phyloP scores from a whole-genome alignment of 2,797 vertebrate genomes.

The Propithecus deckenii region DNA sequence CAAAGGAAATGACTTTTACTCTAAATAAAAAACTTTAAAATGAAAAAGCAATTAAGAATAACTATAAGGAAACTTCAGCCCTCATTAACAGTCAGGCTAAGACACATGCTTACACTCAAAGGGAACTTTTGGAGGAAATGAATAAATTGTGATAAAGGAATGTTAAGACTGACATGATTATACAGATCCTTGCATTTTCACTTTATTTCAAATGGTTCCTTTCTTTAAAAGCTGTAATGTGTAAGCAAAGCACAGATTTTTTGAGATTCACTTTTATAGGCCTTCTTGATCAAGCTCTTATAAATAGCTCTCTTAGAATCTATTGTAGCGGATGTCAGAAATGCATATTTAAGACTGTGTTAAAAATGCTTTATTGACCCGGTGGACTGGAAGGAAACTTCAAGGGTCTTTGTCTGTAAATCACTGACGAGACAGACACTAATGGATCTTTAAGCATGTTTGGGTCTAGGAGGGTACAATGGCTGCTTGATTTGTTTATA shows the following conservation, averaged over 20 bases:
- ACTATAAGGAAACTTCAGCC: neutral
- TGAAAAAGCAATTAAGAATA: constrained; percentile 12
- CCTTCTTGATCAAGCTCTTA: constrained; percentile 43
- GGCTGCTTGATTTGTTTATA: constrained; percentile 70
- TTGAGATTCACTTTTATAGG: constrained; percentile 27
- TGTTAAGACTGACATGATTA: neutral
- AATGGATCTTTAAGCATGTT: constrained; percentile 70
- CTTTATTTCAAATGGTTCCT: neutral
- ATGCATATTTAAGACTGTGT: constrained; percentile 72
- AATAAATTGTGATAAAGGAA: neutral
- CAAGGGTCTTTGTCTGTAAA: constrained; percentile 72
- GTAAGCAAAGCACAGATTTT: constrained; percentile 18
- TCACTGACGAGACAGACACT: constrained; percentile 56
- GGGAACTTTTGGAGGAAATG: constrained; percentile 5
- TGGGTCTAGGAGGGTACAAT: constrained; percentile 65
- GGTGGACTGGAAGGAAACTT: constrained; percentile 59
- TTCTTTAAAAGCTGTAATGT: constrained; percentile 44
- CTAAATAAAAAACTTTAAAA: constrained; percentile 11
- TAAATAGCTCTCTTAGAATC: constrained; percentile 60
- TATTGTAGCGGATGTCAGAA: constrained; percentile 59
- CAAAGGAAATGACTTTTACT: neutral
- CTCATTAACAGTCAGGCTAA: neutral
- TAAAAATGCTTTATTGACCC: constrained; percentile 77
- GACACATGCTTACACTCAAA: neutral
- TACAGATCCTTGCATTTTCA: neutral